Evolutionary conservation across 2,113 vertebrate genomes (phyloP), one percentile per base, ranked within the genome.

Genomic region (Vanacampus margaritifer): DNA sequence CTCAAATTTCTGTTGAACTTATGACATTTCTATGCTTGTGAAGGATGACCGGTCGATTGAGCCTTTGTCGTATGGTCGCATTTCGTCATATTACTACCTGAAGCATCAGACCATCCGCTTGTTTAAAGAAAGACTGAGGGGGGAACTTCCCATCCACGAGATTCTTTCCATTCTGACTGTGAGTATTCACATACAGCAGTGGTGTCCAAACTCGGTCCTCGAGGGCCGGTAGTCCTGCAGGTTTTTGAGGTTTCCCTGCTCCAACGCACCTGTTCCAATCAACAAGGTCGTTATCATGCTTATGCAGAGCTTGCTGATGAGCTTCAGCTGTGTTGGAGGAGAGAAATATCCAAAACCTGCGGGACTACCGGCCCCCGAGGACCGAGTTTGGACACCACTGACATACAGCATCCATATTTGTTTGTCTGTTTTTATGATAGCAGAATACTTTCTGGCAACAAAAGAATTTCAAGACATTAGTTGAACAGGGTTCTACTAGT

Each of bases 61-160:
- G 43, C 93, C 97, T 0, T 89, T 94, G 68, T 94, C 94, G 0
- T 93, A 93, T 0, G 97, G 96, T 4, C 94, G 95, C 13, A 97
- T 99, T 62, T 88, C 93, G 32, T 99, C 97, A 71, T 99, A 97
- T 74, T 99, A 99, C 84, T 99, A 98, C 87, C 80, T 99, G 91
- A 98, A 91, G 78, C 95, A 98, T 85, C 93, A 94, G 80, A 98
- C 95, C 12, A 85, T 98, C 72, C 89, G 93, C 68, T 95, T 93
- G 92, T 98, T 99, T 81, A 96, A 94, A 82, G 95, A 97, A 10
- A 90, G 86, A 28, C 85, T 99, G 82, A 95, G 93, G 82, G 79
- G 94, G 5, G 96, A 98, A 85, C 93, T 94, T 70, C 84, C 69
- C 45, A 23, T 93, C 59, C 88, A 92, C 23, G 95, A 99, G 64